These are phyloP conservation scores for Speoplatyrhinus poulsoni DNA, from an alignment of 2,113 vertebrate genomes.

Conservation along the genomic window DNA sequence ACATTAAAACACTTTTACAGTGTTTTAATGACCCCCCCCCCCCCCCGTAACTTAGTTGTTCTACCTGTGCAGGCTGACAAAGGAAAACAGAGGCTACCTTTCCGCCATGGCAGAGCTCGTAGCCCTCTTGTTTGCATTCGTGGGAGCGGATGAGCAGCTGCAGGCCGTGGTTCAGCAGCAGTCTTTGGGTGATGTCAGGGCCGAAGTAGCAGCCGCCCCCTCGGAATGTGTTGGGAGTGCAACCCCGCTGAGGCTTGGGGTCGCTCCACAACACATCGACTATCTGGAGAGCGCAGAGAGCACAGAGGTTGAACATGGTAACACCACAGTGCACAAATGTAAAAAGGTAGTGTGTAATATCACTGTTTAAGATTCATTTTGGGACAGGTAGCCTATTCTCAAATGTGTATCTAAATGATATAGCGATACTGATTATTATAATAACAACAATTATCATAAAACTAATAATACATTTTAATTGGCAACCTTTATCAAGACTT, in stretches of 20 bases:
- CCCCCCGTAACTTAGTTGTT: too few species aligned
- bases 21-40: too few species aligned
- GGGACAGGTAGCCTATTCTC: too few species aligned
- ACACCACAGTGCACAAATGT: background rate
- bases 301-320: too few species aligned
- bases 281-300: conserved; percentile 70
- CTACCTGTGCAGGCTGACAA: background rate
- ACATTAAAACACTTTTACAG: background rate
- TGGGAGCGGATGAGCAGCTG: conserved; percentile 93
- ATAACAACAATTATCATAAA: too few species aligned
- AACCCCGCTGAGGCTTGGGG: conserved; percentile 85
- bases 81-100: conserved; percentile 75
- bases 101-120: conserved; percentile 88
- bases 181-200: conserved; percentile 83
- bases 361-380: background rate
- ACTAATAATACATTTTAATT: too few species aligned
- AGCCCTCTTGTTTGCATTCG: conserved; percentile 94
- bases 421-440: too few species aligned
- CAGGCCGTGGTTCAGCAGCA: conserved; percentile 83
- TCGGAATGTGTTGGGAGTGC: conserved; percentile 84
- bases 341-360: background rate
- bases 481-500: too few species aligned
- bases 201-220: conserved; percentile 97
- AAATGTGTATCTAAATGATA: too few species aligned
- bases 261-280: conserved; percentile 95